A percentile compares a stretch with the other conserved stretches of the same genome.
phyloP scores from a whole-genome alignment of 2,113 vertebrate species.

The Aegithalos caudatus region DNA sequence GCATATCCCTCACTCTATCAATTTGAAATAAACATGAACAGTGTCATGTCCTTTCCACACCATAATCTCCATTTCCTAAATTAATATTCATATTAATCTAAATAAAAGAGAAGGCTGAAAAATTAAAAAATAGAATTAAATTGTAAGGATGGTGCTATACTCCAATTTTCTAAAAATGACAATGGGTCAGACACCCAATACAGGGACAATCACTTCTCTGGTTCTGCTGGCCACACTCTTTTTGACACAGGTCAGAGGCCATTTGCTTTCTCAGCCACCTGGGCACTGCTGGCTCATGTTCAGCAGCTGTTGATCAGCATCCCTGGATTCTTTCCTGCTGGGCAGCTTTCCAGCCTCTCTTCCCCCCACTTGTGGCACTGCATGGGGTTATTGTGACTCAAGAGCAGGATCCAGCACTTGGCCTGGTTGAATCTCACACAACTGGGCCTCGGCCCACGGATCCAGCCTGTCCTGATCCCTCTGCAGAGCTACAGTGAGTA shows the following conservation, averaged over 20 bases:
- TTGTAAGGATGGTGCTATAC: neutral
- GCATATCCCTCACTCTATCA: neutral
- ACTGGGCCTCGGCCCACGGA: rapidly evolving
- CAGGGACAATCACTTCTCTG: too few species aligned
- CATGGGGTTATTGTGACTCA: neutral
- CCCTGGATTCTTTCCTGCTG: neutral
- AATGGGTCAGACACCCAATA: neutral
- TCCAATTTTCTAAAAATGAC: neutral
- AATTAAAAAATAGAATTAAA: neutral
- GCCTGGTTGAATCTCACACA: neutral
- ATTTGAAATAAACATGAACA: neutral
- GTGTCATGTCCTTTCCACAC: neutral
- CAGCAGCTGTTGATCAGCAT: neutral
- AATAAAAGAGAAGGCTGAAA: neutral
- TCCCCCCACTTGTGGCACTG: neutral
- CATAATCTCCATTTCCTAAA: neutral
- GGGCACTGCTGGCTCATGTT: neutral
- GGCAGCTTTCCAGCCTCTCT: neutral
- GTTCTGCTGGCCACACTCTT: neutral
- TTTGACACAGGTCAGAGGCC: neutral
- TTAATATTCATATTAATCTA: neutral
- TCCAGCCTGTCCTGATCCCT: neutral
- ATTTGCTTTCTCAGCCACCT: neutral
- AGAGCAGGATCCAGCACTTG: neutral
- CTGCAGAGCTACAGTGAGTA: neutral